Evolutionary conservation across 2,797 vertebrate genomes (phyloP), one percentile per base, ranked within the genome.

Genomic region (Oreortyx pictus): DNA sequence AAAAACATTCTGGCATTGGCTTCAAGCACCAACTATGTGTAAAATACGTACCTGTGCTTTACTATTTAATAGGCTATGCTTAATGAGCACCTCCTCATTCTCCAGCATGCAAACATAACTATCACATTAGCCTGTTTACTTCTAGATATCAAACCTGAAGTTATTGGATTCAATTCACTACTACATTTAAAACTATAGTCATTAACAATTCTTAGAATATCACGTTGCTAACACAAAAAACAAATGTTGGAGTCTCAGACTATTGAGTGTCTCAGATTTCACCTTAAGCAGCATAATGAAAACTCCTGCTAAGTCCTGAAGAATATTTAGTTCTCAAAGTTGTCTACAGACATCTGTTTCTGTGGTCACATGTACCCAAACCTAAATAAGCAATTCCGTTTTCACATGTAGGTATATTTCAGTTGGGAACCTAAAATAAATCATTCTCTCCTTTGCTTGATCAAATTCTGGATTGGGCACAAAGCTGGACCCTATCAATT

Each of bases 391-490:
- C 11, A 67, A 56, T 27, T 64, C 50, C 56, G 72, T 7, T 4
- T 49, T 86, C 54, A 59, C 20, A 73, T 31, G 16, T 54, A 68
- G 19, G 16, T 31, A 5, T 77, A 80, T 27, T 77, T 89, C 59
- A 83, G 78, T 65, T 8, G 70, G 9, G 3, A 83, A 68, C 15
- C 18, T 46, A 47, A 79, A 80, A 0, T 14, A 90, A 71, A 23
- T n/a, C n/a, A 74, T 64, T 67, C 27, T 60, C 50, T 71, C 22
- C 20, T 31, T 64, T 41, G 18, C 37, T 85, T 0, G 3, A 80
- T 1, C 3, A 22, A 24, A 4, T 74, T 57, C 10, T 5, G 14
- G 7, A 43, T 0, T 77, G 35, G 11, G 2, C 9, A 27, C 24
- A 59, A 65, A 33, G 61, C 37, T 61, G 33, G 27, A 80, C 44